A percentile compares a stretch with the other conserved stretches of the same genome.
Evolutionary conservation across 1,140 invertebrate genomes (phyloP).

Genomic region (Laupala kohalensis): DNA sequence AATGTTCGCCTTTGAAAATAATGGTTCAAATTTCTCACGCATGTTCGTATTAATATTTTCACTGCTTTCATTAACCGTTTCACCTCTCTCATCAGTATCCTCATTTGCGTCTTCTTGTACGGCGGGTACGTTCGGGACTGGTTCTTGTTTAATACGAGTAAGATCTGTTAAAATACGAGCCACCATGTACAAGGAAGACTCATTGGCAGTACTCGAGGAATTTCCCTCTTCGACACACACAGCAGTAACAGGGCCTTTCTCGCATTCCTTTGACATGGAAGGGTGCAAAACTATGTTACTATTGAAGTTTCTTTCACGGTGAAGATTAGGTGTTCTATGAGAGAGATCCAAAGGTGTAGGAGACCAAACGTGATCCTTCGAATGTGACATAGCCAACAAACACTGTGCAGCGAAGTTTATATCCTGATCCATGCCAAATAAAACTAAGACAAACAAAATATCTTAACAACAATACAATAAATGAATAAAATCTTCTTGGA

Average conservation of each 20-base stretch:
- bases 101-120: slow-evolving; percentile 12
- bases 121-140: slow-evolving; percentile 24
- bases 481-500: neutral
- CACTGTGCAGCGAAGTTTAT: slow-evolving; percentile 44
- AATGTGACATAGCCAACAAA: slow-evolving; percentile 40
- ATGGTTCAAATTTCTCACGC: slow-evolving; percentile 1
- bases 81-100: slow-evolving; percentile 8
- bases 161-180: slow-evolving; percentile 45
- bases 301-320: slow-evolving; percentile 8
- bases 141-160: slow-evolving; percentile 38
- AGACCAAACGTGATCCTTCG: slow-evolving; percentile 17
- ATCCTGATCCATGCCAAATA: slow-evolving; percentile 27
- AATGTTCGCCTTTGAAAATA: neutral
- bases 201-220: slow-evolving; percentile 4
- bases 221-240: neutral
- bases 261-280: slow-evolving; percentile 6
- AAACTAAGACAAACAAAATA: neutral
- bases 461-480: too few species aligned
- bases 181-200: slow-evolving; percentile 38
- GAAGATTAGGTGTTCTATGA: neutral
- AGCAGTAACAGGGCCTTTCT: neutral
- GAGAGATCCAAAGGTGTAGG: slow-evolving; percentile 1
- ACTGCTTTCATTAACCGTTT: slow-evolving; percentile 7
- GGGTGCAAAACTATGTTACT: neutral
- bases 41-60: neutral